Base-by-base conservation (phyloP, 1,140 invertebrate genomes). In the Pseudachorutes palmiensis region DNA sequence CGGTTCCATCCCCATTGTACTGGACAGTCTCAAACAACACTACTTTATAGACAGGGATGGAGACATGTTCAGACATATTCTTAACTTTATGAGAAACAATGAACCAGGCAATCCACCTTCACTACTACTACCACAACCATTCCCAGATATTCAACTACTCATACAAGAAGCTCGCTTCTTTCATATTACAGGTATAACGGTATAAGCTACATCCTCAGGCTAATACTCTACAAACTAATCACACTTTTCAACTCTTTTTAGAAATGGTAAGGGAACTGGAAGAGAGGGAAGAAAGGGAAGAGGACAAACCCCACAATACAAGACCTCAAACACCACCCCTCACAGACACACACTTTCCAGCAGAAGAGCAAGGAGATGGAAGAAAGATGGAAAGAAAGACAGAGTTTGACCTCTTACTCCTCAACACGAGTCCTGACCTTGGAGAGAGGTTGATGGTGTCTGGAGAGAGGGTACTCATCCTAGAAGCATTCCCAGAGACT, bases 11-110 rank as follows among this genome's bases (percentile, higher is more conserved):
- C 94, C 95, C 0, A 97, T 98, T 71, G 93, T 98, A 1, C 79
- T 98, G 75, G 95, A 98, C 77, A 93, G 90, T 2, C 80, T 98
- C 72, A 98, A 98, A 78, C 95, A 98, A 77, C 95, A 98, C 77
- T 98, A 97, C 79, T 98, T 98, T 82, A 97, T 97, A 72, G 94
- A 98, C 80, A 84, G 94, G 12, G 76, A 77, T 57, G 76, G 76
- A 28, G 89, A 88, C 59, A 94, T 96, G 90, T 97, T 97, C 80
- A 85, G 94, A 24, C 92, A 97, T 78, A 91, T 98, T 75, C 82
- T 98, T 29, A 97, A 97, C 81, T 98, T 93, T 79, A 87, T 97
- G 84, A 84, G 95, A 73, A 94, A 94, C 78, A 89, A 89, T 36
- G 24, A 14, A 9, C 51, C 51, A 19, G 9, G 9, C 12, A 5